Percentiles rank a stretch among this genome's conserved stretches.
Evolutionary conservation across 2,113 vertebrate species (phyloP).

Genomic region (Steatornis caripensis): DNA sequence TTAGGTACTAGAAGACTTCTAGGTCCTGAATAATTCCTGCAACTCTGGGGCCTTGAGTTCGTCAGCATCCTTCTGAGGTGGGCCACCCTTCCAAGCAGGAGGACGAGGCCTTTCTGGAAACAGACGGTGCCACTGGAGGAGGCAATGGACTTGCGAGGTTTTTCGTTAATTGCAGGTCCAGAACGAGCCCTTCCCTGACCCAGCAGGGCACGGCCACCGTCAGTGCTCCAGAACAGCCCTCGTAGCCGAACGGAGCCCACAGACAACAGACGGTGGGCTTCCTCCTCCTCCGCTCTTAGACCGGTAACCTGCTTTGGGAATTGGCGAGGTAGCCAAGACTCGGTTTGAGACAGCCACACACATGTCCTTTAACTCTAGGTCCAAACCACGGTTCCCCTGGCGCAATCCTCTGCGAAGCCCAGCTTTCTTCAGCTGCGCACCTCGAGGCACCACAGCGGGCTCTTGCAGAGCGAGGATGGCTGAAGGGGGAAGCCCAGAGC

Average conservation of each 20-base stretch:
- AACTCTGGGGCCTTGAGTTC: not conserved
- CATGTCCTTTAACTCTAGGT: not conserved
- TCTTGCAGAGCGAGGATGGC: not conserved
- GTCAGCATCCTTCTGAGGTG: not conserved
- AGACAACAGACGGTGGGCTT: not conserved
- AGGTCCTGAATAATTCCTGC: not conserved
- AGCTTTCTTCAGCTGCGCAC: not conserved
- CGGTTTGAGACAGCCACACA: too few relatives aligned
- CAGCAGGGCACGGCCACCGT: too few relatives aligned
- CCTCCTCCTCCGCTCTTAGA: not conserved
- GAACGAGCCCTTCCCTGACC: too few relatives aligned
- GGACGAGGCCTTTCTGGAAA: not conserved
- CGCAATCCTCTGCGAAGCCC: not conserved
- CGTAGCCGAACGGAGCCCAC: too few relatives aligned
- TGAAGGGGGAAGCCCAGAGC: not conserved
- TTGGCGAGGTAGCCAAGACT: not conserved
- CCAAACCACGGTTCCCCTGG: not conserved
- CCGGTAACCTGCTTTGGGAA: not conserved
- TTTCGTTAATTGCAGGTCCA: not conserved
- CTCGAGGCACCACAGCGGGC: too few relatives aligned
- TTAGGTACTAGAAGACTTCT: too few relatives aligned
- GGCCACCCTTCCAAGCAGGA: not conserved
- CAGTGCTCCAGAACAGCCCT: too few relatives aligned
- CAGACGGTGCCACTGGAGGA: rapidly evolving
- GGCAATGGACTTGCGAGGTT: not conserved